Conservation (phyloP, 2,797 vertebrate genomes). For the Callimico goeldii region DNA sequence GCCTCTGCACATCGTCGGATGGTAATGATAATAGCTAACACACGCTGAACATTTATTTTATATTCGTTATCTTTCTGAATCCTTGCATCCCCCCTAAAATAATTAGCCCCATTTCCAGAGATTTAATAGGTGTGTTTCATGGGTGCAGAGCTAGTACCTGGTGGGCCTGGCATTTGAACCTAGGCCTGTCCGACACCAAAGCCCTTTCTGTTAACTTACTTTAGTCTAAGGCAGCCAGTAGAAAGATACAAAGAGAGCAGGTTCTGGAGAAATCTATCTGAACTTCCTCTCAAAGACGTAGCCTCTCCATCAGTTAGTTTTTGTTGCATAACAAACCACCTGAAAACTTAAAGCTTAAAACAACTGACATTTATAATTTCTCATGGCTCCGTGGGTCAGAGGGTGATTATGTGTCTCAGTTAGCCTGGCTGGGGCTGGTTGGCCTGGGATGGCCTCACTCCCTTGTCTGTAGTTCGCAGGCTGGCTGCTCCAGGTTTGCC, state of each 20-base stretch:
- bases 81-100: not conserved
- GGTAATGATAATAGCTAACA: not conserved
- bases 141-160: not conserved
- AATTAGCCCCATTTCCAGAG: not conserved
- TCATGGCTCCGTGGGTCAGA: not conserved
- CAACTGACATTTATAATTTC: not conserved
- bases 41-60: rapidly evolving
- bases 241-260: not conserved
- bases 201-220: not conserved
- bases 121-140: not conserved
- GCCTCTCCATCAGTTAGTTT: not conserved
- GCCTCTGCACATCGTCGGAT: not conserved
- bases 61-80: not conserved
- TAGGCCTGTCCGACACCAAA: not conserved
- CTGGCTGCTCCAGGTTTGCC: not conserved
- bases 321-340: not conserved
- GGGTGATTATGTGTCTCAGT: not conserved
- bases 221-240: not conserved
- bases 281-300: not conserved
- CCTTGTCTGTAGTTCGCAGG: not conserved
- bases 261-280: not conserved
- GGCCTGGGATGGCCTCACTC: not conserved
- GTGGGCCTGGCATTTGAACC: not conserved
- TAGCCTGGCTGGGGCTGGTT: not conserved
- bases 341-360: not conserved